Conservation (phyloP, 2,113 vertebrate genomes). For the Amia ocellicauda region DNA sequence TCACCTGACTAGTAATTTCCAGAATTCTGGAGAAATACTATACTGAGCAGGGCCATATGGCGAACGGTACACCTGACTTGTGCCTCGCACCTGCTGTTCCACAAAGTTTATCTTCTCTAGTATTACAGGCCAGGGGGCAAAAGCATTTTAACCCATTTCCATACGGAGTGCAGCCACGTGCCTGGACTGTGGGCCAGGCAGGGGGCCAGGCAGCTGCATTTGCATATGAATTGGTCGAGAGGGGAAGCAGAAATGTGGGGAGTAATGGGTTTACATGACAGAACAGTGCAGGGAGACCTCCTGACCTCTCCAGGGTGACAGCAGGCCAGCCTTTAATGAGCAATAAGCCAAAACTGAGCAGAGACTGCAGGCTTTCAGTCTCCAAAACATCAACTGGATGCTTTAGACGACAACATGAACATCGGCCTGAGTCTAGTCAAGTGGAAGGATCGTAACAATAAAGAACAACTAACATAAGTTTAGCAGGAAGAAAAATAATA, state of each 20-base stretch:
- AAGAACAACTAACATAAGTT: too few species aligned
- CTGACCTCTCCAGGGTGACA: not conserved
- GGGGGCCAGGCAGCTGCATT: conserved; percentile 34
- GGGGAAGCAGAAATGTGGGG: conserved; percentile 46
- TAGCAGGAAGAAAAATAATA: too few species aligned
- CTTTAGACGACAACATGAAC: too few species aligned
- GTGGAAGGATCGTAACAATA: too few species aligned
- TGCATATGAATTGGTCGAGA: conserved; percentile 40
- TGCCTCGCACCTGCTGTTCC: conserved; percentile 73
- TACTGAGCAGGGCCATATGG: conserved; percentile 69
- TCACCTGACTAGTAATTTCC: conserved; percentile 63
- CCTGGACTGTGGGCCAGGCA: conserved; percentile 33
- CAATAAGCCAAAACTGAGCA: conserved; percentile 10
- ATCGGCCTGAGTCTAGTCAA: too few species aligned
- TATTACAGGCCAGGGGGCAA: conserved; percentile 46
- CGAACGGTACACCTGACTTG: conserved; percentile 69
- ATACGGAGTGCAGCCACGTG: conserved; percentile 55
- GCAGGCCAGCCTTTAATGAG: not conserved
- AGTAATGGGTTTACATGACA: conserved; percentile 23
- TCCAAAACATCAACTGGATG: too few species aligned
- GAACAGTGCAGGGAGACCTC: not conserved
- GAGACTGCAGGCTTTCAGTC: too few species aligned
- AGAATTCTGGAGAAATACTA: conserved; percentile 53
- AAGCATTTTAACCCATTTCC: conserved; percentile 51
- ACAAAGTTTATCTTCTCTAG: conserved; percentile 22